Conservation (phyloP, 2,888 invertebrate species). For the Eudiplozoon nipponicum region DNA sequence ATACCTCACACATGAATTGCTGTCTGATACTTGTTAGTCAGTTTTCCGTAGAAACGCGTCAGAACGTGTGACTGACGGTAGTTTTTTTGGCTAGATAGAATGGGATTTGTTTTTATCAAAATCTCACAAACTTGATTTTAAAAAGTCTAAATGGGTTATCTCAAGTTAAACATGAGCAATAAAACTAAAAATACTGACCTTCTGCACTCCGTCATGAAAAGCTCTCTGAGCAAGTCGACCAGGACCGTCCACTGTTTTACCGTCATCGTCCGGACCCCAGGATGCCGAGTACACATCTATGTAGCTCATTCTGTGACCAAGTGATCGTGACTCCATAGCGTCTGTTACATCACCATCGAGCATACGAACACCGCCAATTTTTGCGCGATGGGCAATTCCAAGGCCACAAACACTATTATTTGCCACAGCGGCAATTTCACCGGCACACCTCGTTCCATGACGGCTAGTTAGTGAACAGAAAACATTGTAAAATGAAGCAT, state of each 20-base stretch:
- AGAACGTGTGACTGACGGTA: no score
- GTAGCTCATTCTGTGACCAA: slow-evolving; percentile 69
- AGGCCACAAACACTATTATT: slow-evolving; percentile 8
- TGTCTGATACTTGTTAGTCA: no score
- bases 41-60: no score
- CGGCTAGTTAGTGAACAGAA: slow-evolving; percentile 17
- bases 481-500: no score
- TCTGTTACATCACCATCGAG: slow-evolving; percentile 89
- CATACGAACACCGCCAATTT: slow-evolving; percentile 42
- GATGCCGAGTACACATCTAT: slow-evolving; percentile 86
- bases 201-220: slow-evolving; percentile 46
- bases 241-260: slow-evolving; percentile 83
- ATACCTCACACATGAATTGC: no score
- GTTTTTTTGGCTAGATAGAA: no score
- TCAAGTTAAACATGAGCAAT: no score
- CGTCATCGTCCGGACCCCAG: slow-evolving; percentile 93
- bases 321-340: slow-evolving; percentile 71
- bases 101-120: no score
- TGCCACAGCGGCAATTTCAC: slow-evolving; percentile 10
- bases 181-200: no score
- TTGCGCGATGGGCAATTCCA: slow-evolving; percentile 6
- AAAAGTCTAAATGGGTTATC: no score
- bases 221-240: slow-evolving; percentile 69
- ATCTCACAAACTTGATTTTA: no score
- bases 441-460: slow-evolving; percentile 13